These are phyloP conservation scores for Parotia lawesii DNA, from an alignment of 2,113 vertebrate species.

Conservation along the genomic window DNA sequence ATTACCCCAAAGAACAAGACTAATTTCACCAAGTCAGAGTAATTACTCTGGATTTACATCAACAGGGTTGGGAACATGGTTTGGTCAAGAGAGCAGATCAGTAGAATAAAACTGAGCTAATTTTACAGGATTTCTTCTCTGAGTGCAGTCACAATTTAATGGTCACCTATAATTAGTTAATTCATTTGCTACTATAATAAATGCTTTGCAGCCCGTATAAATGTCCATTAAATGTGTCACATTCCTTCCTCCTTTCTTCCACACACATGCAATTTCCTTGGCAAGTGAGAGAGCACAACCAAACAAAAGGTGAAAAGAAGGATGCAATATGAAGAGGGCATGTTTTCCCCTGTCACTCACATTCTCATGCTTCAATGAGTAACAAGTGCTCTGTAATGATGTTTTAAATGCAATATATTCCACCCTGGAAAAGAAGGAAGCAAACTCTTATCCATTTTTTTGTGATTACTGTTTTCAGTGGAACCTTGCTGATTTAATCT, in stretches of 20 bases:
- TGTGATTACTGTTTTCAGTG: neutral
- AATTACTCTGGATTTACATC: slow-evolving; percentile 24
- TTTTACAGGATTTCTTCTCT: slow-evolving; percentile 31
- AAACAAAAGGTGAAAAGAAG: slow-evolving; percentile 32
- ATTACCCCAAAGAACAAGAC: neutral
- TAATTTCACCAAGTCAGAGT: neutral
- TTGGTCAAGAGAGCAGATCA: slow-evolving; percentile 22
- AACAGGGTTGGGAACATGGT: neutral
- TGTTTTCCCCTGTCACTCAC: slow-evolving; percentile 39
- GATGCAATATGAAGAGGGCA: slow-evolving; percentile 12
- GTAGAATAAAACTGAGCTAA: slow-evolving; percentile 11
- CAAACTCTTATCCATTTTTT: neutral
- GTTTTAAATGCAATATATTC: slow-evolving; percentile 5
- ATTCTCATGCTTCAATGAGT: slow-evolving; percentile 26
- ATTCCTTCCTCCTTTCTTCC: slow-evolving; percentile 26
- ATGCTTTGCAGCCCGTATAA: slow-evolving; percentile 15
- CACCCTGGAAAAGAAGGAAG: neutral
- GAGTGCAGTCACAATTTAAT: slow-evolving; percentile 29
- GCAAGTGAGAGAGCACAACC: neutral
- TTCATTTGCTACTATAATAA: slow-evolving; percentile 29
- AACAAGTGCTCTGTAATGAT: neutral
- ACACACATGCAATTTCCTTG: slow-evolving; percentile 20
- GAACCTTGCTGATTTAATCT: neutral
- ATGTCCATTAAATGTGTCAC: slow-evolving; percentile 46
- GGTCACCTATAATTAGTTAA: slow-evolving; percentile 49